Evolutionary conservation across 2,113 vertebrate genomes (phyloP).

Genomic region (rat (Rattus norvegicus)): GRCr8 NC_086035.1:59374501-59375000

Average conservation of each 20-base stretch:
- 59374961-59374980: too few relatives aligned
- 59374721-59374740: background rate
- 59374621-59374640: too few relatives aligned
- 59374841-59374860: background rate
- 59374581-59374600: too few relatives aligned
- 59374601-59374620: too few relatives aligned
- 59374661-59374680: too few relatives aligned
- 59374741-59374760: background rate
- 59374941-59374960: background rate
- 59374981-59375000: background rate
- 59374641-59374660: too few relatives aligned
- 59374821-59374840: background rate
- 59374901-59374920: background rate
- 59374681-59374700: background rate
- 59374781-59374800: too few relatives aligned
- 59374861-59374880: background rate
- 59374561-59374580: too few relatives aligned
- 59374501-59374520: constrained; percentile 80
- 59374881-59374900: background rate
- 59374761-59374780: too few relatives aligned
- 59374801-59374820: background rate
- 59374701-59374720: background rate
- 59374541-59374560: background rate
- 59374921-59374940: background rate
- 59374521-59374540: background rate